Conservation (phyloP, 2,888 invertebrate species). For the Aleiodes testaceus region DNA sequence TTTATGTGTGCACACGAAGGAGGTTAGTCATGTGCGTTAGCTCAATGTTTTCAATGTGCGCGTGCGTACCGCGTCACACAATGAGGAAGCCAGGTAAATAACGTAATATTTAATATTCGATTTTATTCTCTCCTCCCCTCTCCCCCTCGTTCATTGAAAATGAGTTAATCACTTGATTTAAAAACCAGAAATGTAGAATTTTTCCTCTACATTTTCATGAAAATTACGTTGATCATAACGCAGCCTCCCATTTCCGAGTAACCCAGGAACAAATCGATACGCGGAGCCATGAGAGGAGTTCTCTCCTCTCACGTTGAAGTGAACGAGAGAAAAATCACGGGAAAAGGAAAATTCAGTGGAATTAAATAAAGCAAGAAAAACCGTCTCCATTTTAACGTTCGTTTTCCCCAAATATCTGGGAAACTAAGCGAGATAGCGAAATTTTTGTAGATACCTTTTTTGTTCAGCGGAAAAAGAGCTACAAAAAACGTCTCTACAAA, state of each 20-base stretch:
- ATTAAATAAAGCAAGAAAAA: not conserved
- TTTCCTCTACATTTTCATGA: not conserved
- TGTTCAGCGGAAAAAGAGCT: too few species aligned
- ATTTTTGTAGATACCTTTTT: too few species aligned
- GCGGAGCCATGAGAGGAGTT: not conserved
- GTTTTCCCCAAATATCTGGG: not conserved
- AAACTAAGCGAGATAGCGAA: not conserved
- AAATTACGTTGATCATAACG: conserved; percentile 5
- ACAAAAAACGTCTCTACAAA: too few species aligned
- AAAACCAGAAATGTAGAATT: not conserved
- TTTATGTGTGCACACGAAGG: not conserved
- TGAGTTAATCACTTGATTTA: not conserved
- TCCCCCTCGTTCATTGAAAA: not conserved
- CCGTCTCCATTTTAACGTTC: not conserved
- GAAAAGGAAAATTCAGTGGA: too few species aligned
- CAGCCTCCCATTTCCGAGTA: conserved; percentile 17
- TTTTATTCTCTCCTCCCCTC: not conserved
- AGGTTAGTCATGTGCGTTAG: conserved; percentile 17
- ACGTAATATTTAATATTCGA: not conserved
- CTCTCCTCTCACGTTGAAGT: not conserved
- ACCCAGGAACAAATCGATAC: conserved; percentile 37
- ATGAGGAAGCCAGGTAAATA: conserved; percentile 33
- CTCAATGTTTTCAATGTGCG: conserved; percentile 11
- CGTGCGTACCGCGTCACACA: not conserved
- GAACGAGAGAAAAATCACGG: too few species aligned